These are phyloP conservation scores for Peromyscus aztecus DNA, from an alignment of 2,797 vertebrate species.

Conservation along the genomic window DNA sequence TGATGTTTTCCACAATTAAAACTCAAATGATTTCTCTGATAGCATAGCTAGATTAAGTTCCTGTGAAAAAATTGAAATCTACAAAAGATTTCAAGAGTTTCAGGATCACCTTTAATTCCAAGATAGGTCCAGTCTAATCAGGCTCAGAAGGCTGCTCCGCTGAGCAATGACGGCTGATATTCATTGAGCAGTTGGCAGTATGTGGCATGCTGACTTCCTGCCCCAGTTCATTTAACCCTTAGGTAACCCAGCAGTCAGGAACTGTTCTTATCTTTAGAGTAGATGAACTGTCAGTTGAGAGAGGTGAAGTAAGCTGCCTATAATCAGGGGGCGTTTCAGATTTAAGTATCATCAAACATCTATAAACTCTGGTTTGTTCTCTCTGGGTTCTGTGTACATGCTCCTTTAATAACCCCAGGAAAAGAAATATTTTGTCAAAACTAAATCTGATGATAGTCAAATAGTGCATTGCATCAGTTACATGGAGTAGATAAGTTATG, in stretches of 20 bases:
- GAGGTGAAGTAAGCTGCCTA: not conserved
- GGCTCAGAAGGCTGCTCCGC: too few relatives aligned
- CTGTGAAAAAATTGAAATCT: conserved; percentile 40
- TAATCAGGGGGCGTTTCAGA: not conserved
- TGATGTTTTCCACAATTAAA: conserved; percentile 1
- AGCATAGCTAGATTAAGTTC: not conserved
- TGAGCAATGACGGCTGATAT: not conserved
- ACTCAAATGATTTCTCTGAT: conserved; percentile 44
- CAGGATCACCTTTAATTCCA: not conserved
- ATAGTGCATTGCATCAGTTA: not conserved
- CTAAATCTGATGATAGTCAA: not conserved
- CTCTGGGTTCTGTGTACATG: not conserved
- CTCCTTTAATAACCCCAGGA: not conserved
- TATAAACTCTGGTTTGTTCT: fast-evolving
- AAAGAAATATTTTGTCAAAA: not conserved
- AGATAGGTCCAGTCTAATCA: not conserved
- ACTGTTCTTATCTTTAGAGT: not conserved
- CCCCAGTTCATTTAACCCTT: not conserved
- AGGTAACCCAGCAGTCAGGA: not conserved
- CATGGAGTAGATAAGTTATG: not conserved
- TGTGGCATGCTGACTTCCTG: fast-evolving
- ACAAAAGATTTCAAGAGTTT: conserved; percentile 14
- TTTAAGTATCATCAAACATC: not conserved
- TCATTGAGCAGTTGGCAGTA: not conserved
- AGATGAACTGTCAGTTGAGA: not conserved